These are phyloP conservation scores for Acipenser ruthenus DNA, from an alignment of 2,797 vertebrate species.

Conservation along the genomic window DNA sequence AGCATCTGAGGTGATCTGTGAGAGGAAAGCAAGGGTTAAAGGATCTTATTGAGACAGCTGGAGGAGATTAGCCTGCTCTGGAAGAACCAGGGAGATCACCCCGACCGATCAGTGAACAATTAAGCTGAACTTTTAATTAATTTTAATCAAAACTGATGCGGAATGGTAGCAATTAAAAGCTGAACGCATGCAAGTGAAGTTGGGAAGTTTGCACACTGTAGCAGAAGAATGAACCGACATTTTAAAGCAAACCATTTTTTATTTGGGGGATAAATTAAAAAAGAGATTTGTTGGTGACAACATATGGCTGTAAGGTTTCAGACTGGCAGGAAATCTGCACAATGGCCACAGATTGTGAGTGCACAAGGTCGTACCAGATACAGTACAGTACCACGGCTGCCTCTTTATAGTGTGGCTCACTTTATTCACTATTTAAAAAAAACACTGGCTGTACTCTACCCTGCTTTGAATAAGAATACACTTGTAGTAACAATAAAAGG, in stretches of 20 bases:
- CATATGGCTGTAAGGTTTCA: background rate
- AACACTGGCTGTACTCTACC: no score
- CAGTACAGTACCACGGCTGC: no score
- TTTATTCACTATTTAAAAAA: no score
- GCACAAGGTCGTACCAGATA: no score
- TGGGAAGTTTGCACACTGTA: slow-evolving; percentile 49
- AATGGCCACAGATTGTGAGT: background rate
- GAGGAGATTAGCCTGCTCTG: slow-evolving; percentile 50
- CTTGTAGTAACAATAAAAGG: no score
- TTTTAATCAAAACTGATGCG: slow-evolving; percentile 28
- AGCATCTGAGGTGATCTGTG: background rate
- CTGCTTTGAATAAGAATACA: no score
- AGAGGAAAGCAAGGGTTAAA: slow-evolving; percentile 20
- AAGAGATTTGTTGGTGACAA: no score
- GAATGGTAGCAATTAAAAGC: slow-evolving; percentile 17
- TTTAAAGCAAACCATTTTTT: slow-evolving; percentile 43
- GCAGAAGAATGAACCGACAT: slow-evolving; percentile 40
- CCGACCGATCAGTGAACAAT: slow-evolving; percentile 38
- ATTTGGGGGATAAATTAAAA: slow-evolving; percentile 37
- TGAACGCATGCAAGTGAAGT: slow-evolving; percentile 38
- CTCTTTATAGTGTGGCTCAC: no score
- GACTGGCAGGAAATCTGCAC: background rate
- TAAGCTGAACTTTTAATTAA: slow-evolving; percentile 44
- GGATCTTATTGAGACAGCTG: slow-evolving; percentile 58
- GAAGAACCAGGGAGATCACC: slow-evolving; percentile 50